These are phyloP conservation scores for Crypturellus undulatus DNA, from an alignment of 2,113 vertebrate species.

Conservation along the genomic window DNA sequence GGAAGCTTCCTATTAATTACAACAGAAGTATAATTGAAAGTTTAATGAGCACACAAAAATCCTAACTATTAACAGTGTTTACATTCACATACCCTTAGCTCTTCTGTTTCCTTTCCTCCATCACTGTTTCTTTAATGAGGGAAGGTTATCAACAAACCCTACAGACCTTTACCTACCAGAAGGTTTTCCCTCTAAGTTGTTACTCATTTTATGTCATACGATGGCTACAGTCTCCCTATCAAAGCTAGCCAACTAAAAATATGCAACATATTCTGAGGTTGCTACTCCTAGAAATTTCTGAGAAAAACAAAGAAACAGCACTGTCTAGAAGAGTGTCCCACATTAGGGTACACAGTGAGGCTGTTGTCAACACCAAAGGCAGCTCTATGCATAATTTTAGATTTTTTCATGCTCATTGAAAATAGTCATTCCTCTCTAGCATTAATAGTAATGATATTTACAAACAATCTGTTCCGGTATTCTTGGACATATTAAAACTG, in stretches of 20 bases:
- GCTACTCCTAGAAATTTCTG: background rate
- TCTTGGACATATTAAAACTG: background rate
- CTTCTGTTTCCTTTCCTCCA: background rate
- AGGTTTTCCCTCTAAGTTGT: background rate
- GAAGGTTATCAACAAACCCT: background rate
- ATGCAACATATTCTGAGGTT: background rate
- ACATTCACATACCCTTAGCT: background rate
- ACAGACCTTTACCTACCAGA: background rate
- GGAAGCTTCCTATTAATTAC: background rate
- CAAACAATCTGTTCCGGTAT: background rate
- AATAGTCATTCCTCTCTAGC: accelerated
- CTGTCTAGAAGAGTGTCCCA: background rate
- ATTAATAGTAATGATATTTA: background rate
- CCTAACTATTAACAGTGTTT: background rate
- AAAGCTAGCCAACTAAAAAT: background rate
- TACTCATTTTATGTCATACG: background rate
- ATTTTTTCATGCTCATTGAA: background rate
- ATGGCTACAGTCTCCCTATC: background rate
- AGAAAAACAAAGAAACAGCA: background rate
- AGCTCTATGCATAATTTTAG: background rate
- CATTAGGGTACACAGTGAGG: background rate
- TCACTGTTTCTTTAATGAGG: background rate
- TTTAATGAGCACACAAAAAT: background rate
- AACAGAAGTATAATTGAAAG: background rate
- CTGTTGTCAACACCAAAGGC: background rate